These are phyloP conservation scores for Drosophila asahinai DNA, from an alignment of 1,140 invertebrate species.

Conservation along the genomic window DNA sequence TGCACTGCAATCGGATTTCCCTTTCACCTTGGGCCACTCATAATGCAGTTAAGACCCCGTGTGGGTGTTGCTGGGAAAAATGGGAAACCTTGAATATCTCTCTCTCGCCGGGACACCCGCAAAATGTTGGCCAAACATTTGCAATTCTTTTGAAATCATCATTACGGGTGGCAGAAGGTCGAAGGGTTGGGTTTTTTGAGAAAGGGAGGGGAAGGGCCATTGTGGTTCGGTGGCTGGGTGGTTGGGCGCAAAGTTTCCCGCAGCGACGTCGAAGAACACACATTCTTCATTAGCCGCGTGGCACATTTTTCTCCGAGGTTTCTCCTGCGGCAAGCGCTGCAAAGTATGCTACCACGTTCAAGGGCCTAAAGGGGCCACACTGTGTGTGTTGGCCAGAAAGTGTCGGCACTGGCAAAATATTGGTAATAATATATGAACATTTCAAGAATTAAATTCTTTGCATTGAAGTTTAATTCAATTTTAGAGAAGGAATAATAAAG, in stretches of 20 bases:
- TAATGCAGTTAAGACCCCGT: constrained; percentile 28
- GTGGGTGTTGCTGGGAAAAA: background rate
- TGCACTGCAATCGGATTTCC: constrained; percentile 37
- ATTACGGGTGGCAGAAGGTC: constrained; percentile 32
- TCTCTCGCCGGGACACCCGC: constrained; percentile 14
- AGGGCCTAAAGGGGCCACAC: constrained; percentile 34
- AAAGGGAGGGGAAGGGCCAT: background rate
- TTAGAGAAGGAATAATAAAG: no score
- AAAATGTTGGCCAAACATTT: constrained; percentile 59
- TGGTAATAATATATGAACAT: no score
- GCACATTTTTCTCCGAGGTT: constrained; percentile 58
- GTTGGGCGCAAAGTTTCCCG: constrained; percentile 40
- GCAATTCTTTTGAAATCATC: constrained; percentile 65
- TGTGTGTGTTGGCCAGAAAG: constrained; percentile 18
- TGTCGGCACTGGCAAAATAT: background rate
- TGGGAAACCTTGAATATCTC: constrained; percentile 37
- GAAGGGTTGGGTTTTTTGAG: constrained; percentile 13
- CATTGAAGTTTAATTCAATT: no score
- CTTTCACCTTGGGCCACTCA: constrained; percentile 33
- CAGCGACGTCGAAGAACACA: constrained; percentile 50
- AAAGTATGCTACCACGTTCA: constrained; percentile 47
- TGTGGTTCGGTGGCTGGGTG: constrained; percentile 7
- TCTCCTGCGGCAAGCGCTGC: constrained; percentile 28
- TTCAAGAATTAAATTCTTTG: no score
- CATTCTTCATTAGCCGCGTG: constrained; percentile 66